These are phyloP conservation scores for Zaprionus ghesquierei DNA, from an alignment of 1,140 invertebrate genomes.

Conservation along the genomic window DNA sequence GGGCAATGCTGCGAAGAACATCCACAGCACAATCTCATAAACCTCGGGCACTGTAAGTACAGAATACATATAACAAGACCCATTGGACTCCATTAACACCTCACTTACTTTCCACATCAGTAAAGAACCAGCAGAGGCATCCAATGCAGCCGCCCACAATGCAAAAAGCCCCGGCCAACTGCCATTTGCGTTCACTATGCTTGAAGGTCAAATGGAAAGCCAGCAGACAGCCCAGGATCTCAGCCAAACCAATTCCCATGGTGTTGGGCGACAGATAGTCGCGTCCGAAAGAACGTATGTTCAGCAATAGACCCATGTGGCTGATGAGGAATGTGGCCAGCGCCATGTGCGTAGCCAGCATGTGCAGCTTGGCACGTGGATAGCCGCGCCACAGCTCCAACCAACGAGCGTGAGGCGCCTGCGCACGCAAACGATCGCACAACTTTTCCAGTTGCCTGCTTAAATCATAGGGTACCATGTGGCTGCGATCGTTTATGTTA, in stretches of 20 bases:
- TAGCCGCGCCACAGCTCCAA: slow-evolving; percentile 69
- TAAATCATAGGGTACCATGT: slow-evolving; percentile 68
- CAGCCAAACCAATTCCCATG: slow-evolving; percentile 71
- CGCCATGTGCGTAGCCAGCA: slow-evolving; percentile 73
- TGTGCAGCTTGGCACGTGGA: slow-evolving; percentile 45
- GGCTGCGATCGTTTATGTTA: slow-evolving; percentile 64
- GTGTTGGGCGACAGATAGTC: slow-evolving; percentile 77
- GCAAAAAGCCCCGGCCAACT: slow-evolving; percentile 59
- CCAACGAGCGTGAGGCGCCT: slow-evolving; percentile 57
- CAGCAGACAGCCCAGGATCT: slow-evolving; percentile 73
- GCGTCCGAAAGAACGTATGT: slow-evolving; percentile 82
- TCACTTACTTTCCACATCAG: slow-evolving; percentile 33
- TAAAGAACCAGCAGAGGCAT: slow-evolving; percentile 61
- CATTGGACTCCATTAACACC: background rate
- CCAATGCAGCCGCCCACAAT: slow-evolving; percentile 51
- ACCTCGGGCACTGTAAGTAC: slow-evolving; percentile 48
- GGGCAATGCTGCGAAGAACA: slow-evolving; percentile 61
- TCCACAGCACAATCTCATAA: slow-evolving; percentile 61
- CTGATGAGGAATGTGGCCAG: slow-evolving; percentile 78
- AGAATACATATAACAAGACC: background rate
- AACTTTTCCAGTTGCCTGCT: slow-evolving; percentile 54
- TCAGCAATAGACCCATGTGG: slow-evolving; percentile 81
- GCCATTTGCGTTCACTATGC: slow-evolving; percentile 48
- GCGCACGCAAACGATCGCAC: slow-evolving; percentile 38
- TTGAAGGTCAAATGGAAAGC: slow-evolving; percentile 54